Base-by-base conservation (phyloP, 2,797 vertebrate species). In the Mallotus villosus region DNA sequence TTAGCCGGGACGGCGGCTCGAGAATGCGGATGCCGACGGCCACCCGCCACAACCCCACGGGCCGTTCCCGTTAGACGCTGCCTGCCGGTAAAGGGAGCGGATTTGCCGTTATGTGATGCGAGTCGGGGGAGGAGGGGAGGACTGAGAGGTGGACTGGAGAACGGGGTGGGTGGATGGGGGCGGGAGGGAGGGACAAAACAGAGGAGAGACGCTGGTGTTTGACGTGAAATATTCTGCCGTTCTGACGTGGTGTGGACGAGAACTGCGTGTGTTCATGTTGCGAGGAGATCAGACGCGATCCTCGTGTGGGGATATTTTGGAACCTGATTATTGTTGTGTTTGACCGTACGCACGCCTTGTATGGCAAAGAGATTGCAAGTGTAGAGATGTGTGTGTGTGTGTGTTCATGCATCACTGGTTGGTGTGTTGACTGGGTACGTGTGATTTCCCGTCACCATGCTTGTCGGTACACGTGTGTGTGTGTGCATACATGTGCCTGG, bases 11-110 rank as follows among this genome's bases (percentile, higher is more conserved):
- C 19, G 67, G 67, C 14, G 5, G 67, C 25, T 58, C 4, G 29
- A 68, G 78, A 82, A 91, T 89, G 89, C 76, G 70, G 85, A 87
- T 72, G 70, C 77, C 80, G 67, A 80, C 68, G 46, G 76, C 78
- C 59, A 70, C 85, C 86, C 72, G 81, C 82, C 84, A 72, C 73
- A 51, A 73, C 76, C 75, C 84, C 2, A 4, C 7, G 29, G 78
- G 77, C 77, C 79, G 70, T 59, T 85, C 74, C 79, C n/a, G 59
- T 41, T 90, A 80, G 58, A 82, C 61, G 74, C 72, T 27, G n/a
- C 51, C 51, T 19, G 68, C 81, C 69, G 83, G 88, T 89, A 86
- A 88, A 83, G 19, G 2, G 71, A 41, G n/a, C 78, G 64, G 37
- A 2, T 69, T 66, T 57, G 37, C 32, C 37, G 21, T 49, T 0